Conservation (phyloP, 2,888 invertebrate species). For the Thelaira solivaga region DNA sequence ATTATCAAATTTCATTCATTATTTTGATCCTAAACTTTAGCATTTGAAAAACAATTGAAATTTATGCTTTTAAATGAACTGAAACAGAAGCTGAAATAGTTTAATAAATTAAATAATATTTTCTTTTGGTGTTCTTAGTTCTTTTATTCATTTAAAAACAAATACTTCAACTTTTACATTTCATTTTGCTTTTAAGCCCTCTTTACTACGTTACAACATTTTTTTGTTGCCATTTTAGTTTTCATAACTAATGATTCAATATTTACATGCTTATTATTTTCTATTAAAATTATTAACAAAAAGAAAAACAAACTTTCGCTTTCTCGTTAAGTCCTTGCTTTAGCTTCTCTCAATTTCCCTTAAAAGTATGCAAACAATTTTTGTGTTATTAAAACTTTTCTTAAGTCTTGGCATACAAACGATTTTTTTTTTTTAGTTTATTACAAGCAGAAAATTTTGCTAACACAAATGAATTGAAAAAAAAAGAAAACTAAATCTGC, state of each 20-base stretch:
- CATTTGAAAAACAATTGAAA: too few relatives aligned
- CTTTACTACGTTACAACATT: not conserved
- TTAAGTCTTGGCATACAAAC: not conserved
- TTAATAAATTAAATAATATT: too few relatives aligned
- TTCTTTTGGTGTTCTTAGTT: too few relatives aligned
- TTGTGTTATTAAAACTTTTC: not conserved
- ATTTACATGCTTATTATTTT: not conserved
- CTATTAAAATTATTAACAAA: slow-evolving; percentile 15
- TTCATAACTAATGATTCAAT: slow-evolving; percentile 15
- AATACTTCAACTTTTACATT: too few relatives aligned
- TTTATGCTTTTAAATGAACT: too few relatives aligned
- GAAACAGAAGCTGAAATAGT: too few relatives aligned
- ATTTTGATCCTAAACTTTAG: too few relatives aligned
- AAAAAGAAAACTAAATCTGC: not conserved
- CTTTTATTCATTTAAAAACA: too few relatives aligned
- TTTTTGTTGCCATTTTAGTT: not conserved
- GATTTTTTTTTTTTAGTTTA: slow-evolving; percentile 2
- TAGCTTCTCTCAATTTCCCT: not conserved
- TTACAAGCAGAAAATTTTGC: not conserved
- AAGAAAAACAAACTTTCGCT: not conserved
- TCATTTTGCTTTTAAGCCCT: not conserved
- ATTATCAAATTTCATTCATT: too few relatives aligned
- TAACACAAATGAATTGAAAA: too few relatives aligned
- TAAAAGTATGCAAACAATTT: slow-evolving; percentile 21
- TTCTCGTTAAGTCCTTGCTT: not conserved